Percentiles rank a stretch among this genome's conserved stretches.
phyloP scores from a whole-genome alignment of 2,113 vertebrate species.

The Beaufortia kweichowensis region DNA sequence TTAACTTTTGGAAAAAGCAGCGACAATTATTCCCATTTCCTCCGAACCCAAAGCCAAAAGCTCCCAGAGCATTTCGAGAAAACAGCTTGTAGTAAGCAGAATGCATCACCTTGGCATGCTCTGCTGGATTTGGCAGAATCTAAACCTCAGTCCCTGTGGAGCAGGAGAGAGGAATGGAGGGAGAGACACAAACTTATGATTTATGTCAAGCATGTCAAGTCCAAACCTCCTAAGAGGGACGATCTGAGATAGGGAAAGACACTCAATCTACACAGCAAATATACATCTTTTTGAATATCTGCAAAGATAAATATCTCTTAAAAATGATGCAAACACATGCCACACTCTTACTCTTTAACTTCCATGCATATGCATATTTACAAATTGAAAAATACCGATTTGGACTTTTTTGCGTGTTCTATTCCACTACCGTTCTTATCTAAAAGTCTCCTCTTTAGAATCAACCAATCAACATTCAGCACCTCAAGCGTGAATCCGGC shows the following conservation, averaged over 20 bases:
- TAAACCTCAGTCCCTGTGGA: constrained; percentile 9
- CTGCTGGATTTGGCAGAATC: constrained; percentile 48
- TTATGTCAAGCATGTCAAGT: constrained; percentile 59
- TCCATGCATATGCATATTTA: constrained; percentile 99
- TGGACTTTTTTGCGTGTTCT: constrained; percentile 72
- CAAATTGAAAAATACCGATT: constrained; percentile 98
- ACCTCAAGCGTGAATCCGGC: constrained; percentile 67
- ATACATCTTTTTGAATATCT: constrained; percentile 85
- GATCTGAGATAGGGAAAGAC: constrained; percentile 60
- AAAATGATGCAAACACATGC: constrained; percentile 99
- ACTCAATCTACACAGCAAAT: constrained; percentile 86
- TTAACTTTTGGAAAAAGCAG: not conserved
- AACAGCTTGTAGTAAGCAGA: constrained; percentile 21
- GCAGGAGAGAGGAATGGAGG: not conserved
- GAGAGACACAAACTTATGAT: constrained; percentile 59
- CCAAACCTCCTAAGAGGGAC: constrained; percentile 65
- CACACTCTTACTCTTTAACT: constrained; percentile 91
- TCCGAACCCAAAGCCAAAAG: not conserved
- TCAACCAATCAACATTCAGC: constrained; percentile 82
- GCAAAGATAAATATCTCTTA: constrained; percentile 99
- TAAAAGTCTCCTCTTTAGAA: constrained; percentile 68
- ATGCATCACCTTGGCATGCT: constrained; percentile 47
- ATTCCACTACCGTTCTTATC: constrained; percentile 6
- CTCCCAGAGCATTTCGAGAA: constrained; percentile 6
- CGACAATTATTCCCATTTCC: not conserved